Evolutionary conservation across 2,113 vertebrate genomes (phyloP).

Genomic region (Crotophaga sulcirostris): DNA sequence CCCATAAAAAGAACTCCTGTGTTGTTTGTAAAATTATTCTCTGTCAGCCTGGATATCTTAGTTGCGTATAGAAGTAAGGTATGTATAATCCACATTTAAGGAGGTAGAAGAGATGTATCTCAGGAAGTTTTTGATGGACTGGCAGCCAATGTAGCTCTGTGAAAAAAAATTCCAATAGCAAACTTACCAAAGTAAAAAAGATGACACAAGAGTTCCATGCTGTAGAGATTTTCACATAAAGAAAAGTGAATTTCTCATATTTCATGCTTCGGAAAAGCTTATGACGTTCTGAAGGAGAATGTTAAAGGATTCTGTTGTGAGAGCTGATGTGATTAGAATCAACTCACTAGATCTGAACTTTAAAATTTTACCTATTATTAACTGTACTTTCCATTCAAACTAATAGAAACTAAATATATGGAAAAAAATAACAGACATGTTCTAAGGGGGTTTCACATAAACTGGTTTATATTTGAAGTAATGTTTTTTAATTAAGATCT

Average conservation of each 20-base stretch:
- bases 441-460: neutral
- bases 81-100: neutral
- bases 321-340: neutral
- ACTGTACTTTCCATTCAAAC: neutral
- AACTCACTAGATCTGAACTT: neutral
- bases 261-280: neutral
- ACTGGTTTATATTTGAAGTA: slow-evolving; percentile 10
- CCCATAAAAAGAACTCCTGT: neutral
- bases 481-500: slow-evolving; percentile 25
- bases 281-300: neutral
- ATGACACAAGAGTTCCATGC: neutral
- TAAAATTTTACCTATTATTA: neutral
- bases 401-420: neutral
- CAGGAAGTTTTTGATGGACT: neutral
- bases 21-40: neutral
- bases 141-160: neutral
- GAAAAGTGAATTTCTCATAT: neutral
- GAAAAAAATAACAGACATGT: neutral
- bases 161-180: neutral
- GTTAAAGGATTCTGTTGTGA: neutral
- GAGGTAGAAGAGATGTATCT: neutral
- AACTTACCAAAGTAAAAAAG: neutral
- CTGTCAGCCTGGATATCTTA: neutral
- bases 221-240: neutral
- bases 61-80: neutral